Evolutionary conservation across 2,113 vertebrate genomes (phyloP).

Genomic region (Toxotes jaculatrix): DNA sequence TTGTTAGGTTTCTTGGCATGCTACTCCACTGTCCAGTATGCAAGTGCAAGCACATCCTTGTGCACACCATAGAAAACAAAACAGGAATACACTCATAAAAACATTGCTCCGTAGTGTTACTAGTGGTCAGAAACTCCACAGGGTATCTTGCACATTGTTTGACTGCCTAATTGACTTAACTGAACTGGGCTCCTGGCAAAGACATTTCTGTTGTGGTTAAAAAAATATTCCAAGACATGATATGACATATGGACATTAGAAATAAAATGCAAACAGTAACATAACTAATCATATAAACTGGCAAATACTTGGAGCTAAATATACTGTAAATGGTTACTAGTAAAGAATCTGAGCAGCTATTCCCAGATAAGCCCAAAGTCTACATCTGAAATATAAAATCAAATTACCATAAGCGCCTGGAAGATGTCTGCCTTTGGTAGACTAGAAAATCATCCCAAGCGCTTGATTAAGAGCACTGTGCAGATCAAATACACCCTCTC

Average conservation of each 20-base stretch:
- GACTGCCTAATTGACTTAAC: background rate
- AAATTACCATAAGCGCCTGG: conserved; percentile 59
- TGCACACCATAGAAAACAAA: background rate
- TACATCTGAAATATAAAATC: conserved; percentile 66
- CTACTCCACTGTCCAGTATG: background rate
- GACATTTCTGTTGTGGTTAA: background rate
- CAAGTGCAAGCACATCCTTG: background rate
- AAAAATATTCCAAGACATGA: background rate
- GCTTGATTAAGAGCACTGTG: conserved; percentile 71
- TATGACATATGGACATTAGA: background rate
- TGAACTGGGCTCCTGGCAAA: background rate
- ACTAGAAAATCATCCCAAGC: conserved; percentile 56
- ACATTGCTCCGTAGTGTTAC: background rate
- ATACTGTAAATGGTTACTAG: background rate
- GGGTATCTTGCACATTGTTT: background rate
- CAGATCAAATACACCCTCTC: conserved; percentile 70
- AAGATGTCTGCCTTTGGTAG: conserved; percentile 55
- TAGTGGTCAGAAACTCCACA: background rate
- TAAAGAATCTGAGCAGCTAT: conserved; percentile 39
- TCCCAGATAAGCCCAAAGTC: conserved; percentile 43
- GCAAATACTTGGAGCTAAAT: conserved; percentile 27
- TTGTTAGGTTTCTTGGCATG: background rate
- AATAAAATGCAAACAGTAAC: conserved; percentile 13
- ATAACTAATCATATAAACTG: conserved; percentile 21
- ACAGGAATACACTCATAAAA: background rate